phyloP scores from a whole-genome alignment of 30 jellyfish, hydroid and myxozoan species.

The Turritopsis dohrnii region DNA sequence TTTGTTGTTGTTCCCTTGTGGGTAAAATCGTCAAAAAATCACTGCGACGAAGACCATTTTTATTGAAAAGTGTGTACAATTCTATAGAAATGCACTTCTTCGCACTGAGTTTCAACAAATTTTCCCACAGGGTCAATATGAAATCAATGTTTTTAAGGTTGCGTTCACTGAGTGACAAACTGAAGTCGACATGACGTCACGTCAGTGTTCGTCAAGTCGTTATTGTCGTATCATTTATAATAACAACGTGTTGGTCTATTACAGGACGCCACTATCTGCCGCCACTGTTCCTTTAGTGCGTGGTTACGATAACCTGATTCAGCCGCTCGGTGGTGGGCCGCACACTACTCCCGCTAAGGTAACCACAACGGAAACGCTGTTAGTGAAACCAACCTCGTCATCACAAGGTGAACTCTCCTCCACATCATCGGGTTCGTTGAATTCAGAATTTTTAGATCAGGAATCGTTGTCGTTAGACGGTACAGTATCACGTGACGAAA shows the following conservation, averaged over 20 bases:
- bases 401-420: neutral
- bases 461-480: neutral
- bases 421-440: neutral
- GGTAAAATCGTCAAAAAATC: no score
- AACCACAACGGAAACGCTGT: neutral
- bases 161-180: no score
- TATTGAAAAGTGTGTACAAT: no score
- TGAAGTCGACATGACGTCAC: no score
- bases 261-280: slow-evolving; percentile 58
- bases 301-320: slow-evolving; percentile 30
- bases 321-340: slow-evolving; percentile 19
- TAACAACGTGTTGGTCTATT: neutral
- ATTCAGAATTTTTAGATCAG: neutral
- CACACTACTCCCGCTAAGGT: slow-evolving; percentile 48
- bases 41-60: no score
- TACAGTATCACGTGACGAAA: neutral
- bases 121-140: no score
- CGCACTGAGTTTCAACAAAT: no score
- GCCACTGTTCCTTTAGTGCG: slow-evolving; percentile 34
- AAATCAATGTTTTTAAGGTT: no score
- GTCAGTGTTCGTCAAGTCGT: no score
- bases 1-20: no score
- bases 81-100: no score
- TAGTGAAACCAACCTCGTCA: neutral
- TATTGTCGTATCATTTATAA: no score